Base-by-base conservation (phyloP, 2,797 vertebrate genomes). In the Xenentodon cancila region DNA sequence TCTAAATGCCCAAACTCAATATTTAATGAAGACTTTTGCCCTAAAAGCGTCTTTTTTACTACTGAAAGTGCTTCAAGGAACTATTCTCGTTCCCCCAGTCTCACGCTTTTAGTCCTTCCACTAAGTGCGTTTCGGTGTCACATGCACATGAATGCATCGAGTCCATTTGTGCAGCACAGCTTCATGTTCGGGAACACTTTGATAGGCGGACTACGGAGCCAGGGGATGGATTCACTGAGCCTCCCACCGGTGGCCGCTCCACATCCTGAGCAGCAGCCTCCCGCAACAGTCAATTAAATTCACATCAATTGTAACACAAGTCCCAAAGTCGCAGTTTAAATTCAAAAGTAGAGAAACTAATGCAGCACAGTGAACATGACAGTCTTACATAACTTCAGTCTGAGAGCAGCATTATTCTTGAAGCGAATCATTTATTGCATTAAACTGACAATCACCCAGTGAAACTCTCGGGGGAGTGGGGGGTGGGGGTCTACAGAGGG, bases 361-460 rank as follows among this genome's bases (percentile, higher is more conserved):
- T 11, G 43, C 3, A 4, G 20, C 17, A 9, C 40, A 25, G 57
- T 42, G 52, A 60, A 46, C 6, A 9, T 13, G 49, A 37, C n/a
- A 7, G 9, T 13, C 20, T 73, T 60, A 37, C 19, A 20, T 62
- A 61, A 72, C 56, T 52, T 25, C 16, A 3, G 17, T 40, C 32
- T 15, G 21, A 50, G 12, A 1, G 32, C 3, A 12, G 21, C 18
- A 5, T 67, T 51, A 64, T 51, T 68, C 55, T 68, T 20, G 40
- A 47, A 5, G 42, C 2, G 1, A 47, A 25, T 18, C 51, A 3
- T 54, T 71, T 44, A 58, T 51, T 34, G 63, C 69, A 57, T 69
- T 43, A 7, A 42, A 27, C 20, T 68, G 15, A 68, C 11, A 11
- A 16, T 3, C 20, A 20, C 19, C 1, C 45, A 40, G 4, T 4